Evolutionary conservation across 2,797 vertebrate genomes (phyloP), one percentile per base, ranked within the genome.

Genomic region (Brachyrhaphis roseni): DNA sequence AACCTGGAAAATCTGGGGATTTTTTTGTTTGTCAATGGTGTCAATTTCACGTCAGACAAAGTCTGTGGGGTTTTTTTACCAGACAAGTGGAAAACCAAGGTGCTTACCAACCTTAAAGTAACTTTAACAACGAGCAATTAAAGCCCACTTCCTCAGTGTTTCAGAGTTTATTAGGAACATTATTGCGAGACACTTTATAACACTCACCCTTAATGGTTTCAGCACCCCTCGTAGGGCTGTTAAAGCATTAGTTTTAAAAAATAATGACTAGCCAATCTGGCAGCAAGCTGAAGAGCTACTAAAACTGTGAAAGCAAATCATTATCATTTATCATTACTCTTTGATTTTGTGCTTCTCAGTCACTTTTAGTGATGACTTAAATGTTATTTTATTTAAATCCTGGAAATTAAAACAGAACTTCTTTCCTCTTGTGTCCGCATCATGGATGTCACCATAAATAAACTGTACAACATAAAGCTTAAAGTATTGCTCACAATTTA

Each of bases 101-200:
- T 4, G 1, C n/a, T 72, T 18, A 8, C 16, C 71, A 31, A 31
- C 45, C 46, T 18, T n/a, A 62, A 76, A 62, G 15, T 13, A 34
- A 23, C 18, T 62, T 62, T 45, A 46, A 31, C 39, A 46, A 7
- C 1, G 11, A 16, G 16, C 20, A 76, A 47, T 28, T 20, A 62
- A 28, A 70, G 26, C 41, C 20, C 39, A 70, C 23, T n/a, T n/a
- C 39, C 55, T 59, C 53, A 45, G 28, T 20, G 51, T 28, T 26
- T 59, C 18, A 20, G 36, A 59, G n/a, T 59, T 59, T 57, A 75
- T 75, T 75, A 12, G 55, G n/a, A 41, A 46, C 43, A 26, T 64
- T 15, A 46, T 26, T 28, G 26, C 0, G 8, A 45, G n/a, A 47
- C 26, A 28, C 55, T 76, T 74, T 34, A 20, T 26, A 13, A 34